Base-by-base conservation (phyloP, 23 tunicate species). In the Styela clava region DNA sequence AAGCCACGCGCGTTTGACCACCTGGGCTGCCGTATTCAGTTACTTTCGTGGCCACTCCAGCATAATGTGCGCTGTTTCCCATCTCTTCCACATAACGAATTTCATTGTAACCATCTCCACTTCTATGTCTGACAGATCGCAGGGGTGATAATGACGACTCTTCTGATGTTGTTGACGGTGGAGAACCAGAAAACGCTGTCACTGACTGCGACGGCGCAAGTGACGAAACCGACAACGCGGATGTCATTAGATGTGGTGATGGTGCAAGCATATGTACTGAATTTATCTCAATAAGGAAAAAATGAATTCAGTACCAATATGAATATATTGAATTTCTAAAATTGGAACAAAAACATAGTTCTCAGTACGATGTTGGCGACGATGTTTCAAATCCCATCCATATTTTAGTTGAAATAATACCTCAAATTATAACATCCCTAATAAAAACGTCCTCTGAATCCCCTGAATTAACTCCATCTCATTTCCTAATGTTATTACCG, bases 141-240 rank as follows among this genome's bases (percentile, higher is more conserved):
- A 76, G 2, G 20, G 81, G 81, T 19, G 81, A 76, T 16, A 76
- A 29, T 20, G 52, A 52, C n/a, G 62, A 21, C 12, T 76, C 81
- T 22, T 76, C 81, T 5, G 81, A 52, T 24, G 81, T 33, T 7
- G 81, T 44, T 67, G 71, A 67, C 19, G 71, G 71, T 44, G 81
- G 81, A 23, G 81, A 76, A 0, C 22, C 24, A 0, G 71, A 67
- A 22, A 67, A 67, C 23, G 71, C 19, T 67, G 71, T 12, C 22
- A 67, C 30, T 20, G 81, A 80, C 62, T 20, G 69, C 81, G 62
- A 20, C 52, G 16, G 73, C 52, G 64, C 64, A 74, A 76, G 32
- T 36, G 97, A 81, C 52, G 89, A 68, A 74, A 83, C 81, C 86
- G 88, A 76, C 62, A 69, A 64, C 2, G 97, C 51, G 36, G 90